These are phyloP conservation scores for Musca domestica DNA, from an alignment of 1,140 invertebrate species.

Conservation along the genomic window DNA sequence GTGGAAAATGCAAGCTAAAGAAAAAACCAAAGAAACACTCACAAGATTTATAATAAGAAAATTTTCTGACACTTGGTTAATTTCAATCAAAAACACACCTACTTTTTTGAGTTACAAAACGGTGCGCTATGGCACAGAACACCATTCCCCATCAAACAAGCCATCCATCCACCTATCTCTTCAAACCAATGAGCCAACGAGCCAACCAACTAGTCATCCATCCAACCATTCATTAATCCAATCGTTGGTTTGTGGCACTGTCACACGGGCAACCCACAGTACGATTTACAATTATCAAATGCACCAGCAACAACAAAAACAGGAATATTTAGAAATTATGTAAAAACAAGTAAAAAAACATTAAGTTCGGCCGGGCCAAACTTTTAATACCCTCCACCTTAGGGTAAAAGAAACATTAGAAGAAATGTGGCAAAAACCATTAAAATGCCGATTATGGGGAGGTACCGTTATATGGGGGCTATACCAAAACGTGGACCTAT, in stretches of 20 bases:
- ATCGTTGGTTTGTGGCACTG: no score
- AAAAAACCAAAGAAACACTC: not conserved
- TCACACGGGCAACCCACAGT: not conserved
- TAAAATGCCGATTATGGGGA: no score
- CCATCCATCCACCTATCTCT: not conserved
- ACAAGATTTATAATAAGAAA: not conserved
- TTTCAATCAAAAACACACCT: constrained; percentile 22
- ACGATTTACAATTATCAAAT: constrained; percentile 13
- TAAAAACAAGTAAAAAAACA: no score
- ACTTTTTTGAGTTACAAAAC: not conserved
- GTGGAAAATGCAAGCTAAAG: not conserved
- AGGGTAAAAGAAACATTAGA: no score
- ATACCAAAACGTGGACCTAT: no score
- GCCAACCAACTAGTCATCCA: no score
- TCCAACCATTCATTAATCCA: no score
- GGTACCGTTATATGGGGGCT: no score
- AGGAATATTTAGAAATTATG: not conserved
- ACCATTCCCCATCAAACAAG: not conserved
- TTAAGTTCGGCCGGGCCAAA: no score
- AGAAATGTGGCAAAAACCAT: no score
- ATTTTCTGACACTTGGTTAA: constrained; percentile 21
- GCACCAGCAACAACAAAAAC: not conserved
- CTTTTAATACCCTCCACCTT: no score
- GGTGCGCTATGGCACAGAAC: not conserved
- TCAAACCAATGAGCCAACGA: no score